These are phyloP conservation scores for Lytechinus pictus DNA, from an alignment of 35 echinoderm and acorn worm species.

Conservation along the genomic window DNA sequence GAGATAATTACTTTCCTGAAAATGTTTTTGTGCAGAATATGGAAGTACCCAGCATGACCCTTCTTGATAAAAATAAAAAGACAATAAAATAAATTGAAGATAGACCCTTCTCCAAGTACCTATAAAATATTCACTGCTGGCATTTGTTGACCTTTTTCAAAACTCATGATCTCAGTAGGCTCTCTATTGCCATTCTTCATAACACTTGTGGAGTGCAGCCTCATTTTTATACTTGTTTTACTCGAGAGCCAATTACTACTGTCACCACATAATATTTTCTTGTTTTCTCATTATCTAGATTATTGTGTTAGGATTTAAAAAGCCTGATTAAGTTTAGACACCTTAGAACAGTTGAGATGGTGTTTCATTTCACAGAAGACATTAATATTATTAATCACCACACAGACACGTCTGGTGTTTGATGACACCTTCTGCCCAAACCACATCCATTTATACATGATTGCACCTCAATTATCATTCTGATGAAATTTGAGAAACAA, in stretches of 20 bases:
- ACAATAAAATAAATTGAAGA: no score
- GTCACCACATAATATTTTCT: neutral
- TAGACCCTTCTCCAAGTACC: neutral
- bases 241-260: neutral
- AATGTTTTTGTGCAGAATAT: no score
- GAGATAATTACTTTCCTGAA: no score
- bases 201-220: neutral
- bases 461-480: conserved; percentile 30
- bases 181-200: neutral
- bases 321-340: neutral
- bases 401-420: neutral
- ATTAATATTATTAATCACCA: neutral
- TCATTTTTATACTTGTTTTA: neutral
- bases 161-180: neutral
- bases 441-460: neutral
- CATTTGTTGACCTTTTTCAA: neutral
- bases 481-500: conserved; percentile 5
- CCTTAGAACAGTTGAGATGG: neutral
- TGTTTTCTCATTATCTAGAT: neutral
- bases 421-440: neutral
- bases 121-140: neutral
- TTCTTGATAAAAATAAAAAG: no score
- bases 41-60: no score
- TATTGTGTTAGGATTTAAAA: no score
- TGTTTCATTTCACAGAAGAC: neutral